Percentiles rank a stretch among this genome's conserved stretches.
Evolutionary conservation across 2,797 vertebrate genomes (phyloP).

Genomic region (Peromyscus attwateri): DNA sequence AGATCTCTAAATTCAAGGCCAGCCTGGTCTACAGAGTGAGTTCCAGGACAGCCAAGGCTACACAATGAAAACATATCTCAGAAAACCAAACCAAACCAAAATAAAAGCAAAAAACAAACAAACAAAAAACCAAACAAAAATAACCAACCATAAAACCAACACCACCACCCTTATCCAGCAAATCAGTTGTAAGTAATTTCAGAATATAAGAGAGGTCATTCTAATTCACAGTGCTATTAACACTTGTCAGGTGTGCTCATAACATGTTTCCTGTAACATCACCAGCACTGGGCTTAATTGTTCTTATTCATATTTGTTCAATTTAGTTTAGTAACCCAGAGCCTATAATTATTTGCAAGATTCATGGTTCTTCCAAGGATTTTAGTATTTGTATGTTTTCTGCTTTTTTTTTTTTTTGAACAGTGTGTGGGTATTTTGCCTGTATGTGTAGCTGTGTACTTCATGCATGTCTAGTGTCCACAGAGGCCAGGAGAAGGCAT

Average conservation of each 20-base stretch:
- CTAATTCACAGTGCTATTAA: background rate
- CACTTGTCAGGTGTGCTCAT: slow-evolving; percentile 27
- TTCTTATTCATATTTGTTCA: background rate
- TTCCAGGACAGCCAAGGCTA: background rate
- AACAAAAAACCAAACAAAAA: too few species aligned
- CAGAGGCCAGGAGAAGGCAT: background rate
- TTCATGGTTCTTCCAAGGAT: slow-evolving; percentile 1
- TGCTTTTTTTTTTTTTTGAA: background rate
- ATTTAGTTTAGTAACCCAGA: background rate
- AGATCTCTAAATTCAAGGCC: background rate
- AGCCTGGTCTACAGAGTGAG: background rate
- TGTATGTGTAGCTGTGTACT: background rate
- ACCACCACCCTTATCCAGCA: background rate
- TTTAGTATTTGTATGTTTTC: slow-evolving; percentile 39
- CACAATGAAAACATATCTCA: background rate
- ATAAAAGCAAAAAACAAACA: background rate
- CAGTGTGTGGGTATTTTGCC: background rate
- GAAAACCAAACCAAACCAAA: background rate
- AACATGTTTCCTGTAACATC: background rate
- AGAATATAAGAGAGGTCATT: slow-evolving; percentile 47
- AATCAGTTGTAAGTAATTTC: slow-evolving; percentile 29
- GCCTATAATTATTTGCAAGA: slow-evolving; percentile 26
- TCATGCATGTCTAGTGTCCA: background rate
- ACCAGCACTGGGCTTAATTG: background rate
- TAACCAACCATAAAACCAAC: background rate